phyloP scores from a whole-genome alignment of 1,140 invertebrate species.

The Brachionus rubens region DNA sequence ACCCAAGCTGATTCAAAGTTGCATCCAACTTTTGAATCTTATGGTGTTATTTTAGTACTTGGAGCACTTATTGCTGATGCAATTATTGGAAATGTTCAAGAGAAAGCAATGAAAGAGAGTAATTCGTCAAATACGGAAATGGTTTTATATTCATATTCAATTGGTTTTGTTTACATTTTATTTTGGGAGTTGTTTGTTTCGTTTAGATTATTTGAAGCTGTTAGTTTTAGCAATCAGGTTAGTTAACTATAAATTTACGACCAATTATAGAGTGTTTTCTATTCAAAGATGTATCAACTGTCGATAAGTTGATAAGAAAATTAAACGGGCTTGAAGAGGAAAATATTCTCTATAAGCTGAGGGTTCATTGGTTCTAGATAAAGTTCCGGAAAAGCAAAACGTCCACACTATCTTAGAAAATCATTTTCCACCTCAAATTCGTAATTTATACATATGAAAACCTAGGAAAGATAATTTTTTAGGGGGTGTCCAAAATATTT shows the following conservation, averaged over 20 bases:
- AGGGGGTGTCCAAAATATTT: no score
- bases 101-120: constrained; percentile 76
- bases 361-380: no score
- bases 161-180: constrained; percentile 67
- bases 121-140: constrained; percentile 25
- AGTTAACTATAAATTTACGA: constrained; percentile 49
- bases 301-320: no score
- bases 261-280: background rate
- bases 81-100: constrained; percentile 89
- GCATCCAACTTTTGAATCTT: constrained; percentile 43
- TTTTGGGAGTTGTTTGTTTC: constrained; percentile 68
- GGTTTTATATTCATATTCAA: constrained; percentile 34
- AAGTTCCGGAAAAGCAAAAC: no score
- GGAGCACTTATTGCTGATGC: constrained; percentile 84
- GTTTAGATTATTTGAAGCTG: constrained; percentile 73
- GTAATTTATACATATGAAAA: no score
- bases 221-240: constrained; percentile 75
- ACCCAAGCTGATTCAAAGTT: constrained; percentile 15
- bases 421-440: no score
- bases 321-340: no score
- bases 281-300: no score
- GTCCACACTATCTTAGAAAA: no score
- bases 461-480: no score
- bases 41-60: constrained; percentile 76
- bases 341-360: no score